Evolutionary conservation across 2,113 vertebrate genomes (phyloP).

Genomic region (Accipiter virgatus): DNA sequence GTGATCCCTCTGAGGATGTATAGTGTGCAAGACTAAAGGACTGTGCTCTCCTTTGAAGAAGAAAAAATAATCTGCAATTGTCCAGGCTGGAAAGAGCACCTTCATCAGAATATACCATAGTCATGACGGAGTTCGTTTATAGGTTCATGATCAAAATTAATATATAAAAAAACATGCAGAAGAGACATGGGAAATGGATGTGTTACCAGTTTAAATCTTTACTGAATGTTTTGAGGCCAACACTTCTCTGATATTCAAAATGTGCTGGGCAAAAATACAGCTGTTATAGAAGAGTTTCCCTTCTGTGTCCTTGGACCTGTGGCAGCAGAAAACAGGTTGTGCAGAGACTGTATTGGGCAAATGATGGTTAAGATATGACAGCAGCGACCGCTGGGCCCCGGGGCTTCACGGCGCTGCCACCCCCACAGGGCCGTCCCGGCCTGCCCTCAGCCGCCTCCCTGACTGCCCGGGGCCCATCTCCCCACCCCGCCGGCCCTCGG

Average conservation of each 20-base stretch:
- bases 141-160: neutral
- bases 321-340: neutral
- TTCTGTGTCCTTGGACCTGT: neutral
- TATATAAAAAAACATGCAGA: neutral
- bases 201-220: neutral
- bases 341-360: neutral
- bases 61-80: neutral
- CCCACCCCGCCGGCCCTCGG: neutral
- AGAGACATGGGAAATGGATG: neutral
- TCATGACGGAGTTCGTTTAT: neutral
- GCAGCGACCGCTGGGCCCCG: neutral
- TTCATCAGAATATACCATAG: neutral
- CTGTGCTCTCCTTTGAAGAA: neutral
- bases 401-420: neutral
- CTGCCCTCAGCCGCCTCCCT: neutral
- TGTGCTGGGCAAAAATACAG: neutral
- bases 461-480: too few species aligned
- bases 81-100: neutral
- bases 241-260: neutral
- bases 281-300: neutral
- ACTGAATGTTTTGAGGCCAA: neutral
- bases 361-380: neutral
- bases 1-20: neutral
- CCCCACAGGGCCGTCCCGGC: too few species aligned
- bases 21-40: neutral